A percentile compares a stretch with the other conserved stretches of the same genome.
Evolutionary conservation across 2,888 invertebrate species (phyloP).

Genomic region (Dexiosoma caninum): DNA sequence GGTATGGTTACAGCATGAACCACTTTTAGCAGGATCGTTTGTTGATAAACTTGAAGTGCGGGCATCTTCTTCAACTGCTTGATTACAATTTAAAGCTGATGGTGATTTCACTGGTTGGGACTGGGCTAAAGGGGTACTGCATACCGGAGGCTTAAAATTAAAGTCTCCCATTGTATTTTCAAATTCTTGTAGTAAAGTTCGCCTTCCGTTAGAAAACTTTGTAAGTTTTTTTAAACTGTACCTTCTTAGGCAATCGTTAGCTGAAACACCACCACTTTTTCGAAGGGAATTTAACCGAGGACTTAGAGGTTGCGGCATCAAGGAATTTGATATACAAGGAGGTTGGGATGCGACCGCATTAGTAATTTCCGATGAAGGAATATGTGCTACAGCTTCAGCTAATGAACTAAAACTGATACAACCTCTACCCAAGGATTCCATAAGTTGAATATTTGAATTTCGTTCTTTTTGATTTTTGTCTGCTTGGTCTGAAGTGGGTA

Average conservation of each 20-base stretch:
- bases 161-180: constrained; percentile 53
- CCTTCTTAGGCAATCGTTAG: constrained; percentile 58
- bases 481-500: not conserved
- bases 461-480: not conserved
- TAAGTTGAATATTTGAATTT: not conserved
- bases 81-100: not conserved
- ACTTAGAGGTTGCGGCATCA: not conserved
- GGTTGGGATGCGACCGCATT: not conserved
- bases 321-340: not conserved
- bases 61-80: not conserved
- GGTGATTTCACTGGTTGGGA: not conserved
- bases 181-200: constrained; percentile 62
- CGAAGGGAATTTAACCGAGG: constrained; percentile 1
- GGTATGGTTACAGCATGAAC: constrained; percentile 7
- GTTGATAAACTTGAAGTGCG: not conserved
- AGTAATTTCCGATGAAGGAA: not conserved
- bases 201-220: constrained; percentile 16
- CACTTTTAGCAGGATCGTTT: not conserved
- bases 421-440: not conserved
- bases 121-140: constrained; percentile 59
- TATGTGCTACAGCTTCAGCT: too few species aligned
- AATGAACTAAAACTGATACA: too few species aligned
- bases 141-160: constrained; percentile 58
- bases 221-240: constrained; percentile 51
- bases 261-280: constrained; percentile 45